Evolutionary conservation across 2,797 vertebrate genomes (phyloP), one percentile per base, ranked within the genome.

Genomic region (Eupleurogrammus muticus): DNA sequence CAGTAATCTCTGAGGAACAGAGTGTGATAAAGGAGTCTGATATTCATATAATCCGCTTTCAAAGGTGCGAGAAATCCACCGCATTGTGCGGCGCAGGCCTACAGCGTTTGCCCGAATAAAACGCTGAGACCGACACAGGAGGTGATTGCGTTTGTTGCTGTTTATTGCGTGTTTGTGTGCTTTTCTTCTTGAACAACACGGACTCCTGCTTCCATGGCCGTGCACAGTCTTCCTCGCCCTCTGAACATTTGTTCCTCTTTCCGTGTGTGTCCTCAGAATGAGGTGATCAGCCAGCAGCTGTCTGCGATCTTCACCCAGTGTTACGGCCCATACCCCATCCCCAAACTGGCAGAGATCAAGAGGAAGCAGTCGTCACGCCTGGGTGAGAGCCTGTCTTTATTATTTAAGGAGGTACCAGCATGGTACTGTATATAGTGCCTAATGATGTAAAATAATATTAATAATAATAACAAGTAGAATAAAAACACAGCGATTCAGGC

Each of bases 271-370:
- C 58, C 9, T 83, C 85, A 95, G 95, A 95, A 94, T 55, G 93
- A 95, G 84, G 94, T 94, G 76, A 95, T 95, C 82, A 94, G 93
- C 84, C 94, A 95, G 88, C 94, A 94, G 89, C 85, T 95, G 75
- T 87, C 93, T 10, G 90, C 91, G 4, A 95, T 95, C 79, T 94
- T 95, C 76, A 94, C 93, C 47, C 93, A 95, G 86, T 95, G 95
- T 79, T 95, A 95, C 1, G 94, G 95, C 12, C 94, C 94, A 0
- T 95, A 95, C 69, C 95, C 94, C 21, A 93, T 95, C 71, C 94
- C 95, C 55, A 94, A 94, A 86, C 90, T 96, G 67, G 73, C 84
- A 1, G 95, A 95, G 90, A 94, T 94, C 75, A 94, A 94, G 87
- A 92, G 79, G 88, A 94, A 95, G 75, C 94, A 89, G 80, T 80